These are phyloP conservation scores for Anoplius nigerrimus DNA, from an alignment of 2,888 invertebrate genomes.

Conservation along the genomic window DNA sequence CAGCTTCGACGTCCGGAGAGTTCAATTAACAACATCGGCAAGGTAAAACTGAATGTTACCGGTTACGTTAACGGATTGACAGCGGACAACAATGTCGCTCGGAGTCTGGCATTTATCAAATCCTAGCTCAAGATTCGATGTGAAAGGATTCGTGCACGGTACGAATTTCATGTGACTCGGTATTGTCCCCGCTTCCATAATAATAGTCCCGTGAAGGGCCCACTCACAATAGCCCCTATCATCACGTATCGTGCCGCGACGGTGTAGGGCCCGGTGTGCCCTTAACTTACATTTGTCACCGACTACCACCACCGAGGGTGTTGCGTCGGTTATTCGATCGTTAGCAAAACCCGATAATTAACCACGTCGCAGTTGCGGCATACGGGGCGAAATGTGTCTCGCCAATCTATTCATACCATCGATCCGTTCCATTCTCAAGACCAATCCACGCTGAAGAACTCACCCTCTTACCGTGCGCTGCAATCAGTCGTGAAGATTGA, in stretches of 20 bases:
- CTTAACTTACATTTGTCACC: constrained; percentile 32
- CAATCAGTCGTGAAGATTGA: too few species aligned
- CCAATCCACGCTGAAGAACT: too few species aligned
- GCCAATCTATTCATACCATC: too few species aligned
- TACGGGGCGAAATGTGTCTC: too few species aligned
- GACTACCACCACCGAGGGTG: constrained; percentile 25
- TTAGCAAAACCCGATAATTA: constrained; percentile 38
- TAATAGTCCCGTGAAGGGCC: background rate
- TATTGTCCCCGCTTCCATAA: background rate
- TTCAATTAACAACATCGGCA: too few species aligned
- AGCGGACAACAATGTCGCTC: too few species aligned
- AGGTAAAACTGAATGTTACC: too few species aligned
- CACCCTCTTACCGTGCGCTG: too few species aligned
- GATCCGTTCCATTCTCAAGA: background rate
- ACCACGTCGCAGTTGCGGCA: background rate
- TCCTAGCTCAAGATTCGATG: background rate
- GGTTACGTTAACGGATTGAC: too few species aligned
- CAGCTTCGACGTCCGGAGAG: too few species aligned
- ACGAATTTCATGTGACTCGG: constrained; percentile 4
- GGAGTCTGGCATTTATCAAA: too few species aligned
- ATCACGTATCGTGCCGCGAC: constrained; percentile 21
- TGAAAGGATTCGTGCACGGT: background rate
- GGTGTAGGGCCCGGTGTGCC: constrained; percentile 17
- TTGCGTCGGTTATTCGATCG: constrained; percentile 31
- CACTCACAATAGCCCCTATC: constrained; percentile 23